phyloP scores from a whole-genome alignment of 2,888 invertebrate species.

The Beris morrisii region DNA sequence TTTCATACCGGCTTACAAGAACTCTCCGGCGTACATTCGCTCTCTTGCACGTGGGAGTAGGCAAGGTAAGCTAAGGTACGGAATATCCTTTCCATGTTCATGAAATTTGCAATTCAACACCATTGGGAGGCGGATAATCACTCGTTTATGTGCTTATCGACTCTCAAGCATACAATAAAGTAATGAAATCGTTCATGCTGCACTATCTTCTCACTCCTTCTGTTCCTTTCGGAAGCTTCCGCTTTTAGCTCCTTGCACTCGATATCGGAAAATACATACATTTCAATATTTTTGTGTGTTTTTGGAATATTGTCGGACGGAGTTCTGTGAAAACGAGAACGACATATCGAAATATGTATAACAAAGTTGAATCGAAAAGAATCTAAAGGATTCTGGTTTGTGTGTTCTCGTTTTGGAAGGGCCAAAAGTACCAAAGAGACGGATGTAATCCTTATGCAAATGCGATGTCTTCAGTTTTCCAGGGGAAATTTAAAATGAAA shows the following conservation, averaged over 20 bases:
- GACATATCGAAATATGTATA: not conserved
- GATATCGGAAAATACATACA: not conserved
- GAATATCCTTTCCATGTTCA: constrained; percentile 14
- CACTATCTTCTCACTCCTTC: constrained; percentile 4
- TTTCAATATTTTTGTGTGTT: constrained; percentile 19
- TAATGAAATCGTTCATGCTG: constrained; percentile 24
- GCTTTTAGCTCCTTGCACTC: not conserved
- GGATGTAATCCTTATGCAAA: constrained; percentile 34
- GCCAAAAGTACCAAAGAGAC: constrained; percentile 20
- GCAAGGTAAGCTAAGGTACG: too few species aligned
- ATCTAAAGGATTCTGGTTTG: not conserved
- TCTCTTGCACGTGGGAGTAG: too few species aligned
- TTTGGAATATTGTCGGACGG: constrained; percentile 11
- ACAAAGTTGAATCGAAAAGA: not conserved
- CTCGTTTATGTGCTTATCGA: constrained; percentile 32
- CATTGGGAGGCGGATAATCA: constrained; percentile 26
- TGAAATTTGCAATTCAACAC: constrained; percentile 33
- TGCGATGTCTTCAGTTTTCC: constrained; percentile 13
- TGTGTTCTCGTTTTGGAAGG: not conserved
- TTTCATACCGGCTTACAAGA: too few species aligned
- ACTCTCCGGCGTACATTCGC: too few species aligned
- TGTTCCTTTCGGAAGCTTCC: not conserved
- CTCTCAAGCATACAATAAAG: constrained; percentile 18
- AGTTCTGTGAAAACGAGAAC: not conserved
- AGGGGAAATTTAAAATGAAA: constrained; percentile 28